These are phyloP conservation scores for Seriola dumerili DNA, from an alignment of 2,113 vertebrate genomes.

Conservation along the genomic window DNA sequence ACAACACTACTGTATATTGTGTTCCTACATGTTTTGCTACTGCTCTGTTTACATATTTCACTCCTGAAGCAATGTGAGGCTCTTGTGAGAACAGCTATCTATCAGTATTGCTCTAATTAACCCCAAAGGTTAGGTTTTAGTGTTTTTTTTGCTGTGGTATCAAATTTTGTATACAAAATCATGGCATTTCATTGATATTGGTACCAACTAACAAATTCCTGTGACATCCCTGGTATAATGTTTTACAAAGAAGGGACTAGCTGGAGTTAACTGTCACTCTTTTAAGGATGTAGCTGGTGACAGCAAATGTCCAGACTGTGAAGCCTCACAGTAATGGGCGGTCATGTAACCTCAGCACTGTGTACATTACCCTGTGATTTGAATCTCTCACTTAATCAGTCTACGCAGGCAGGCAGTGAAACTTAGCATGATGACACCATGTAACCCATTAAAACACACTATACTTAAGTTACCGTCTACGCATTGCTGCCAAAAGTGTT, in stretches of 20 bases:
- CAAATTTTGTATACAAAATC: too few relatives aligned
- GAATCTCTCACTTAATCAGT: not conserved
- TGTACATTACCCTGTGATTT: not conserved
- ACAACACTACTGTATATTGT: not conserved
- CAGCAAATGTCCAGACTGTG: not conserved
- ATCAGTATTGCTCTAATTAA: conserved; percentile 8
- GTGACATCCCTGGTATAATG: not conserved
- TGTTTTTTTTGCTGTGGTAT: too few relatives aligned
- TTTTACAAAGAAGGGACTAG: not conserved
- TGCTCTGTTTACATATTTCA: conserved; percentile 13
- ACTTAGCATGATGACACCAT: conserved; percentile 1
- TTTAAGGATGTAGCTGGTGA: not conserved
- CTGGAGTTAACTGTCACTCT: not conserved
- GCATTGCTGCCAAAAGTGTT: conserved; percentile 31
- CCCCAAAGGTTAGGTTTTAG: too few relatives aligned
- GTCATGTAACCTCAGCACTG: not conserved
- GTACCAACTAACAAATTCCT: too few relatives aligned
- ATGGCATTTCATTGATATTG: too few relatives aligned
- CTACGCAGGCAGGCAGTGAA: not conserved
- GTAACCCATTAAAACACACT: conserved; percentile 2
- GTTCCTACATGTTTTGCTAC: conserved; percentile 8
- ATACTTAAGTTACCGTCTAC: conserved; percentile 1
- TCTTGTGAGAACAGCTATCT: conserved; percentile 21
- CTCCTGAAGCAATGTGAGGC: conserved; percentile 6
- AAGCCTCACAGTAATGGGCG: not conserved